Conservation (phyloP, 2,797 vertebrate genomes). For the Pantherophis vulpinus region DNA sequence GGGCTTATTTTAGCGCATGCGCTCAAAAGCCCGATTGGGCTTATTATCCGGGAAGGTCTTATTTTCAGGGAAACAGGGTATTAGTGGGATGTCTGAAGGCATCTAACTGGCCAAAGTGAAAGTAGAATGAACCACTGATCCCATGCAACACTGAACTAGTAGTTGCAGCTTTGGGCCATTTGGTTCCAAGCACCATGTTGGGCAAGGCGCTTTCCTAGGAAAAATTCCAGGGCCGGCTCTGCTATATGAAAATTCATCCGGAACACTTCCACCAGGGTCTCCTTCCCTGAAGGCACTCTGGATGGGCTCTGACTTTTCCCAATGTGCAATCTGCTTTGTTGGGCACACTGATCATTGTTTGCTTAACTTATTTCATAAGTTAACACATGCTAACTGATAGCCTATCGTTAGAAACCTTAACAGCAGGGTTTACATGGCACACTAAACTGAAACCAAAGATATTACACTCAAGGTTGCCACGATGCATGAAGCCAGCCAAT, state of each 20-base stretch:
- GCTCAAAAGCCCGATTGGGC: no score
- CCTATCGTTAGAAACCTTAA: background rate
- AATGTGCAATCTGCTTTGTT: background rate
- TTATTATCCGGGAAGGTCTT: no score
- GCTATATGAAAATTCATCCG: background rate
- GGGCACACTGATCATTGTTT: background rate
- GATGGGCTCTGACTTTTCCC: background rate
- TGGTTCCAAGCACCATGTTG: background rate
- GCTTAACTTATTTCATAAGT: background rate
- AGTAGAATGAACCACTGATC: background rate
- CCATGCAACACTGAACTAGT: background rate
- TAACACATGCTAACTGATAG: background rate
- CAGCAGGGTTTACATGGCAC: background rate
- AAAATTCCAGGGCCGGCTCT: background rate
- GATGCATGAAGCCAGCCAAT: background rate
- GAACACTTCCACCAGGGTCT: background rate
- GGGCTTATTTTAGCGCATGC: no score
- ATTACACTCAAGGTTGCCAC: background rate
- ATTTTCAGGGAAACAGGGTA: no score
- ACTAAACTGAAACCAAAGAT: background rate
- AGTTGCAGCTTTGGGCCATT: background rate
- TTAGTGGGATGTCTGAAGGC: background rate
- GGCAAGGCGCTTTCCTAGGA: background rate
- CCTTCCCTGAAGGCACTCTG: background rate
- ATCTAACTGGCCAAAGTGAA: background rate